A percentile compares a stretch with the other conserved stretches of the same genome.
phyloP scores from a whole-genome alignment of 2,113 vertebrate species.

The Etheostoma cragini region DNA sequence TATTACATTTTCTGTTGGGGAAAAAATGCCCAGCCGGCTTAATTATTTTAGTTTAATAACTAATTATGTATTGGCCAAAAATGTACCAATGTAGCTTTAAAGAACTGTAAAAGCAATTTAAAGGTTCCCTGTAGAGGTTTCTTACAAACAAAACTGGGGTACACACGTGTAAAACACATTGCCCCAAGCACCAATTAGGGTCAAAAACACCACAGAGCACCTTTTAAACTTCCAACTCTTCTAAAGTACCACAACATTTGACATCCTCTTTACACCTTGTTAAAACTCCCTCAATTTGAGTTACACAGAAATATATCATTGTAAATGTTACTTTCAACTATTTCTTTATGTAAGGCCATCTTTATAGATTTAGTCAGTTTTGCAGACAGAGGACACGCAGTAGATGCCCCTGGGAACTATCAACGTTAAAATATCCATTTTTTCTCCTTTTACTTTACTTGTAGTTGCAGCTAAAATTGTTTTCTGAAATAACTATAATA shows the following conservation, averaged over 20 bases:
- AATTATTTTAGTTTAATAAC: not conserved
- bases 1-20: not conserved
- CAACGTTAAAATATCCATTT: not conserved
- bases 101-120: not conserved
- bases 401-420: not conserved
- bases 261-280: not conserved
- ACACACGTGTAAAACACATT: not conserved
- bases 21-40: not conserved
- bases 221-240: not conserved
- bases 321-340: not conserved
- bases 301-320: not conserved
- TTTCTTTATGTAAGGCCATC: not conserved
- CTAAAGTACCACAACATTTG: not conserved
- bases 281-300: not conserved
- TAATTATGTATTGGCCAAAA: not conserved
- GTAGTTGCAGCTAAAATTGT: not conserved
- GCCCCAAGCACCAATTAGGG: not conserved
- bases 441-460: not conserved
- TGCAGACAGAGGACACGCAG: not conserved
- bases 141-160: not conserved
- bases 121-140: not conserved
- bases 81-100: not conserved
- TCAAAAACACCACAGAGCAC: not conserved
- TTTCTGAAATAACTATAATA: conserved; percentile 7
- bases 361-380: not conserved